phyloP scores from a whole-genome alignment of 2,797 vertebrate species.

The Borostomias antarcticus region DNA sequence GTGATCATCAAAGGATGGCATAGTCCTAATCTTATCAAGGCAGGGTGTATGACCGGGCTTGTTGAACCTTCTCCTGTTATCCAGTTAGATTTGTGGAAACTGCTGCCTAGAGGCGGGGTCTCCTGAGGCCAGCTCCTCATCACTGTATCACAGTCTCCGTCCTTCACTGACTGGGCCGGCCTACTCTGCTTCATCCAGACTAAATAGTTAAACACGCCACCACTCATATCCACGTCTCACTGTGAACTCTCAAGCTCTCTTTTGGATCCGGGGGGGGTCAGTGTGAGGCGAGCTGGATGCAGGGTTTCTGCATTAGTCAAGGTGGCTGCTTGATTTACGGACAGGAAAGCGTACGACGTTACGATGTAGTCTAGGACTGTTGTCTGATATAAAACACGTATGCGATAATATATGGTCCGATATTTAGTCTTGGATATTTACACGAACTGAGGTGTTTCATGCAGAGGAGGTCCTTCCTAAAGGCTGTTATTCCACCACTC shows the following conservation, averaged over 20 bases:
- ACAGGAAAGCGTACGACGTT: background rate
- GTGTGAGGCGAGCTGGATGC: conserved; percentile 12
- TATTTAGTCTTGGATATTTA: background rate
- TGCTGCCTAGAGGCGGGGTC: conserved; percentile 1
- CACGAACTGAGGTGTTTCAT: conserved; percentile 1
- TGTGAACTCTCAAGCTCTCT: conserved; percentile 13
- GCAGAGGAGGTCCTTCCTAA: background rate
- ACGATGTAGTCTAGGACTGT: too few relatives aligned
- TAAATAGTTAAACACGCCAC: conserved; percentile 11
- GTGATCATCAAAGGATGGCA: conserved; percentile 27
- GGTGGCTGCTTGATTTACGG: background rate
- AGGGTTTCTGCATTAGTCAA: background rate
- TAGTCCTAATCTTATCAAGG: conserved; percentile 26
- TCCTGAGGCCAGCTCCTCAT: conserved; percentile 18
- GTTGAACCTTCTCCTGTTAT: background rate
- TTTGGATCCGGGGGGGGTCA: conserved; percentile 11
- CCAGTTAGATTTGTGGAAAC: conserved; percentile 2
- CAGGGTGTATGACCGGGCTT: conserved; percentile 23
- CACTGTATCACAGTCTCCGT: background rate
- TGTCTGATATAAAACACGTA: too few relatives aligned
- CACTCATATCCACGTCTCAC: background rate
- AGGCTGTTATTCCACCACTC: conserved; percentile 1
- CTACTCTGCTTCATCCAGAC: conserved; percentile 6
- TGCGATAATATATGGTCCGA: background rate
- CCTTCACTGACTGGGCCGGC: background rate